Conservation (phyloP, 2,797 vertebrate species). For the Sebastes jordani region DNA sequence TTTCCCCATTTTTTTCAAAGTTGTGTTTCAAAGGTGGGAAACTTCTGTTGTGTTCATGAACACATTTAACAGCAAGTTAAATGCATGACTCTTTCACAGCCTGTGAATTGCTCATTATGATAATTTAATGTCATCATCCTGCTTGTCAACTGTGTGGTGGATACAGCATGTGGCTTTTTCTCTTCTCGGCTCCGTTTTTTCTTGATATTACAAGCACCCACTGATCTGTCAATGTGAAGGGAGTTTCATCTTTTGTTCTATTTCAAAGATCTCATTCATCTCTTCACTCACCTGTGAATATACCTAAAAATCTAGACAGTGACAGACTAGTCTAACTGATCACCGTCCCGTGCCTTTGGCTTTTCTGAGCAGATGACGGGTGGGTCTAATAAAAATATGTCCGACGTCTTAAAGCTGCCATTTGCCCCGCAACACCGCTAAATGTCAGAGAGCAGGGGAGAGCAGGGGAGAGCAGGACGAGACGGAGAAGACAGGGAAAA, state of each 20-base stretch:
- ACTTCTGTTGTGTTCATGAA: slow-evolving; percentile 3
- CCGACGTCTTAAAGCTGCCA: slow-evolving; percentile 49
- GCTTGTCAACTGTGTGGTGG: slow-evolving; percentile 4
- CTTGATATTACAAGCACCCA: not conserved
- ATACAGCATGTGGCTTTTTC: not conserved
- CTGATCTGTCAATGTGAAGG: slow-evolving; percentile 7
- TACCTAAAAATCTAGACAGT: not conserved
- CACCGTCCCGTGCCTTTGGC: slow-evolving; percentile 17
- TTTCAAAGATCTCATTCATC: slow-evolving; percentile 19
- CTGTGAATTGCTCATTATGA: slow-evolving; percentile 16
- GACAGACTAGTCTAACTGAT: slow-evolving; percentile 27
- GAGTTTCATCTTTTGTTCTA: slow-evolving; percentile 27
- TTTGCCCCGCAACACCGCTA: slow-evolving; percentile 56
- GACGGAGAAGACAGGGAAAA: not conserved
- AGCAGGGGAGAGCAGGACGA: slow-evolving; percentile 6
- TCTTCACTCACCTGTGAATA: slow-evolving; percentile 33
- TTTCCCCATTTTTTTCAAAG: not conserved
- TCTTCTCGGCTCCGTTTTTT: not conserved
- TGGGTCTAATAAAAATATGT: slow-evolving; percentile 58
- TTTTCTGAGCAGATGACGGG: slow-evolving; percentile 25
- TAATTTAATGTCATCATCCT: slow-evolving; percentile 17
- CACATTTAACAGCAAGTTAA: not conserved
- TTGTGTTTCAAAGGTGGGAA: not conserved
- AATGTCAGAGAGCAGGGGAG: slow-evolving; percentile 52
- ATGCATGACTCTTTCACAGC: slow-evolving; percentile 32